Conservation (phyloP, 2,888 invertebrate species). For the Corythucha ciliata region DNA sequence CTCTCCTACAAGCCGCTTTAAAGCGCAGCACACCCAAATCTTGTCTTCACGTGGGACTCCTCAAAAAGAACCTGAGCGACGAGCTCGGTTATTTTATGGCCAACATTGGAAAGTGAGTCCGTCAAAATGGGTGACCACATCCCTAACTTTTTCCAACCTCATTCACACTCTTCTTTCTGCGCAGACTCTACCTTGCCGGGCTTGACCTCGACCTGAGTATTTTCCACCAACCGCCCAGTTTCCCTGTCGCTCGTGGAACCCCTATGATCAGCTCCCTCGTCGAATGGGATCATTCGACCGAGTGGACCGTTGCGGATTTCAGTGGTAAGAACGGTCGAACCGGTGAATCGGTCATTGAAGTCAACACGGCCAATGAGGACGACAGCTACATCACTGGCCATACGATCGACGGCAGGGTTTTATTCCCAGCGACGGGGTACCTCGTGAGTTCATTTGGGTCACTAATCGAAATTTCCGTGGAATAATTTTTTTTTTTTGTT, state of each 20-base stretch:
- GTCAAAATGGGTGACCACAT: too few species aligned
- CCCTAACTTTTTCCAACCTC: conserved; percentile 4
- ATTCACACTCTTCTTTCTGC: conserved; percentile 29
- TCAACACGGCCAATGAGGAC: conserved; percentile 62
- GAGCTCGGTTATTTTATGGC: conserved; percentile 47
- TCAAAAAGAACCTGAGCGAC: conserved; percentile 71
- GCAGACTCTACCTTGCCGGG: conserved; percentile 66
- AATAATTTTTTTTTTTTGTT: conserved; percentile 29
- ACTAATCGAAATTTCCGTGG: neutral
- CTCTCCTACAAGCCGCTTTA: conserved; percentile 85
- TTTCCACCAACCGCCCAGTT: conserved; percentile 59
- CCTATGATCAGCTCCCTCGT: conserved; percentile 80
- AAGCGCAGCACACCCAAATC: conserved; percentile 68
- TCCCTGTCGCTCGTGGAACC: conserved; percentile 82
- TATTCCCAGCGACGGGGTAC: conserved; percentile 93
- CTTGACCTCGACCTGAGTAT: conserved; percentile 62
- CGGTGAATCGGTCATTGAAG: conserved; percentile 67
- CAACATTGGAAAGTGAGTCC: conserved; percentile 67
- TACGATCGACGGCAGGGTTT: conserved; percentile 82
- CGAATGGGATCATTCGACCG: conserved; percentile 84
- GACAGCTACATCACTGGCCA: conserved; percentile 75
- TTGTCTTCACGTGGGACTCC: conserved; percentile 70
- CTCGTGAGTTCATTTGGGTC: conserved; percentile 48
- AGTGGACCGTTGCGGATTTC: conserved; percentile 79
- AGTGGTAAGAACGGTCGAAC: conserved; percentile 48